Conservation (phyloP, 2,888 invertebrate genomes). For the Cheiracanthium punctorium region DNA sequence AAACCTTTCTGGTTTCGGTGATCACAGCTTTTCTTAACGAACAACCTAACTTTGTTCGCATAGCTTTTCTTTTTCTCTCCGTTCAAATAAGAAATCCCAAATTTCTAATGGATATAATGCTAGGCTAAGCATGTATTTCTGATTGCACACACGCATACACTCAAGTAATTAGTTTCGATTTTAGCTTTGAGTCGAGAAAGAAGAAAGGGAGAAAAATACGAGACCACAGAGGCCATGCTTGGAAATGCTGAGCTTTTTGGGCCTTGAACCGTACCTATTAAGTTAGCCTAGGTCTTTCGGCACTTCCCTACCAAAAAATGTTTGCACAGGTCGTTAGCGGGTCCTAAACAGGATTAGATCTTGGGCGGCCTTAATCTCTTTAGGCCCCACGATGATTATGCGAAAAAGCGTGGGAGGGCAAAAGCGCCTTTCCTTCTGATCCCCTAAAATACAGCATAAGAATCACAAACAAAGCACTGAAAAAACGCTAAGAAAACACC, state of each 20-base stretch:
- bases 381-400: constrained; percentile 60
- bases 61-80: background rate
- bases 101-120: constrained; percentile 9
- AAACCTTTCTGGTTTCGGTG: background rate
- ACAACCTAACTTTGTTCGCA: background rate
- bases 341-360: constrained; percentile 56
- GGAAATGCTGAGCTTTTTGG: constrained; percentile 32
- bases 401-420: constrained; percentile 38
- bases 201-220: background rate
- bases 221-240: background rate
- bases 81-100: background rate
- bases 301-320: constrained; percentile 42
- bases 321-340: constrained; percentile 72
- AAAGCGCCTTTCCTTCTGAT: background rate
- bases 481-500: constrained; percentile 43
- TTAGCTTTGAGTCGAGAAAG: constrained; percentile 14
- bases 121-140: constrained; percentile 27
- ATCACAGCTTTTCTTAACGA: background rate
- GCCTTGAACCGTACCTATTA: background rate
- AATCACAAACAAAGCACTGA: constrained; percentile 29
- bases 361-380: constrained; percentile 41
- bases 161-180: constrained; percentile 59
- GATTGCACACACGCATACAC: background rate
- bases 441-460: constrained; percentile 7
- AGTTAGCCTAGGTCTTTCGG: constrained; percentile 26